Base-by-base conservation (phyloP, 2,113 vertebrate species). In the Pungitius pungitius region DNA sequence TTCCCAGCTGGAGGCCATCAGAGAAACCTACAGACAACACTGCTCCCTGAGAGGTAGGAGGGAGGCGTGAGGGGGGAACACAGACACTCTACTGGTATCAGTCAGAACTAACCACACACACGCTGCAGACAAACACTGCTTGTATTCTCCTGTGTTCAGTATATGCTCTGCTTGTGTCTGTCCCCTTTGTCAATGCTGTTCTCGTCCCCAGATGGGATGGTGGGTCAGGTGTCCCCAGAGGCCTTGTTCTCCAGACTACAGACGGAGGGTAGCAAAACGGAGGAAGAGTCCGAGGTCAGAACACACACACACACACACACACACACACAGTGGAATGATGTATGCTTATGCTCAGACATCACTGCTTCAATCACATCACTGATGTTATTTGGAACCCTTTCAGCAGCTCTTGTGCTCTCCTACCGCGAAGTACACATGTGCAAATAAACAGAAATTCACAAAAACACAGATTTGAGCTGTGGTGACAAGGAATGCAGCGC, bases 201-300 rank as follows among this genome's bases (percentile, higher is more conserved):
- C 27, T 8, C 40, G 1, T 56, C 68, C 59, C 51, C 87, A 99
- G 97, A 98, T 85, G 94, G 94, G 18, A 95, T 95, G 22, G 92
- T 93, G 0, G 93, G 94, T 0, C 89, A 93, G 0, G 78, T 94
- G 81, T 94, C 95, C 67, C 96, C 95, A 0, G 95, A 93, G 68
- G 90, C 92, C 0, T 72, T 98, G 84, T 87, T 97, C 84, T 94
- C 94, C 78, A 95, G 96, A 40, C 93, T 99, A 71, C 96, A 97
- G 90, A 88, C 94, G 18, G 96, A 97, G 87, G 95, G 96, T 86
- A 87, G 95, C 90, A 97, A 94, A 80, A 94, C 95, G 0, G 97
- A 99, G 80, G 93, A 92, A 39, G 96, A 98, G 76, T 97, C 97
- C 0, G 97, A 99, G 95, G 97, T 98, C 45, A 92, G 57, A 55